Base-by-base conservation (phyloP, 1,140 invertebrate genomes). In the Spodoptera litura region DNA sequence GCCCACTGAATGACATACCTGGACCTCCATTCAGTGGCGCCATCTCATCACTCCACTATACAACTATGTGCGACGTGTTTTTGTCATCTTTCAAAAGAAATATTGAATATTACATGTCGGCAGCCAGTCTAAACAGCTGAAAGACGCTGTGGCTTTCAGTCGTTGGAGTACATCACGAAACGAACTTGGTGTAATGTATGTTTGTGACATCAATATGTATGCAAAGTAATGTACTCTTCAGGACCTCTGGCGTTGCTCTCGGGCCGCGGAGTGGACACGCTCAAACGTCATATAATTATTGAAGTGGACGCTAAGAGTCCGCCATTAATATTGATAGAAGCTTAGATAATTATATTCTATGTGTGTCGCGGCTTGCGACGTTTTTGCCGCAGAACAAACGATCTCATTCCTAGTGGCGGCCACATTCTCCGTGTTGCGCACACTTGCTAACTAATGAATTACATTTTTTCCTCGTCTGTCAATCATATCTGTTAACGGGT, bases 401-500 rank as follows among this genome's bases (percentile, higher is more conserved):
- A 84, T 86, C 81, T 74, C 77, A 81, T 83, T 87, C 52, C 61
- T 44, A 56, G 51, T 58, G 70, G 56, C 70, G 71, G 78, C 82
- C 31, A 78, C 83, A 83, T 82, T 83, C 82, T 74, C 64, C 61
- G 64, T 77, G 80, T 66, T 74, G 61, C 59, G 15, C 73, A 49
- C 64, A 82, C 66, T 79, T 74, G 80, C 79, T 83, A 83, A 84
- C 79, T 83, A 83, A 84, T 80, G 78, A 81, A 80, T 81, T 56
- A 79, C 51, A 75, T 87, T 87, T 88, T 87, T 87, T 81, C 70
- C 25, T 49, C 68, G 73, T 68, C 55, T 80, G 83, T 87, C 86
- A 88, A 86, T 87, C 86, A 87, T 86, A 86, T 80, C 82, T 78
- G 74, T 64, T 75, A 66, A 13, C 55, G 55, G 25, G 73, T 61